phyloP scores from a whole-genome alignment of 2,113 vertebrate genomes.

The Rhinolophus sinicus region DNA sequence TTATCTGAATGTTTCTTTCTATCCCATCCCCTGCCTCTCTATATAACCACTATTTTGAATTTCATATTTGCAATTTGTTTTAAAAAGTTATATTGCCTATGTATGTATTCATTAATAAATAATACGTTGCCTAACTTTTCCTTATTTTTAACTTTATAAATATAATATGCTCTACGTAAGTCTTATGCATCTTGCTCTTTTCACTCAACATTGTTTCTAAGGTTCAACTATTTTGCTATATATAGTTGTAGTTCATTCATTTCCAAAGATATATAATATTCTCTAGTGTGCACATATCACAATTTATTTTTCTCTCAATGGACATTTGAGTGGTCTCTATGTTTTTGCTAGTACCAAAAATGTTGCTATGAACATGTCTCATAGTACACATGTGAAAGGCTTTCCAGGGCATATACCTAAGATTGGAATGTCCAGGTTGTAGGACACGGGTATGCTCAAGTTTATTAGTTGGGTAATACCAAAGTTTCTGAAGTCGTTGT shows the following conservation, averaged over 20 bases:
- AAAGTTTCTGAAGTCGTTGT: neutral
- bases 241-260: neutral
- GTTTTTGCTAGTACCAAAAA: neutral
- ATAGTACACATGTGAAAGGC: neutral
- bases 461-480: slow-evolving; percentile 1
- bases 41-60: neutral
- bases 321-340: neutral
- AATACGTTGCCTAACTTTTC: slow-evolving; percentile 28
- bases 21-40: neutral
- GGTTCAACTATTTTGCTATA: slow-evolving; percentile 28
- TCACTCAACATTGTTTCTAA: neutral
- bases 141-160: slow-evolving; percentile 33
- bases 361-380: neutral
- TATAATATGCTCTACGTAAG: neutral
- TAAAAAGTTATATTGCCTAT: neutral
- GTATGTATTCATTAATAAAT: neutral
- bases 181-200: slow-evolving; percentile 9
- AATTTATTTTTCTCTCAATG: neutral
- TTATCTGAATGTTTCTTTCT: slow-evolving; percentile 4
- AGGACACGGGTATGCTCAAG: neutral
- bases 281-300: neutral
- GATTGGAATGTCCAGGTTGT: neutral
- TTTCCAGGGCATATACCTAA: neutral
- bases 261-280: slow-evolving; percentile 15
- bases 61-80: neutral